These are phyloP conservation scores for Magallana gigas DNA, from an alignment of 1,140 invertebrate species.

Conservation along the genomic window DNA sequence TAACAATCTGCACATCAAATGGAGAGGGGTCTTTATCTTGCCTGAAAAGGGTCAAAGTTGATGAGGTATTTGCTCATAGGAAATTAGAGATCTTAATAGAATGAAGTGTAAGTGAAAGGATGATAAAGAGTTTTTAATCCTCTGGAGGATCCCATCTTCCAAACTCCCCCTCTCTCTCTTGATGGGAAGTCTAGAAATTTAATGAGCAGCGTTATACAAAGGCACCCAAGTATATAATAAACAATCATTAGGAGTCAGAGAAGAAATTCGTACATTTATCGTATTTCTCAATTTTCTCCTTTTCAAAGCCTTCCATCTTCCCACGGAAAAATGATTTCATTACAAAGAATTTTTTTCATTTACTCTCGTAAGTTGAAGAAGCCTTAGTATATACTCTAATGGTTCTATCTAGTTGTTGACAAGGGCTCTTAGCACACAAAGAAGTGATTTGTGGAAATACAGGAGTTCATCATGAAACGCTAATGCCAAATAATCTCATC, in stretches of 20 bases:
- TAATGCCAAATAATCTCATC: slow-evolving; percentile 9
- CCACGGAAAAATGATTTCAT: neutral
- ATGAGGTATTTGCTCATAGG: neutral
- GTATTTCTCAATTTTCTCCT: neutral
- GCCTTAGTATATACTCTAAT: neutral
- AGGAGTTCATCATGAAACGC: neutral
- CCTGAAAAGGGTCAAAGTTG: neutral
- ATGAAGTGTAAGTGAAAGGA: neutral
- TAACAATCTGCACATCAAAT: slow-evolving; percentile 28
- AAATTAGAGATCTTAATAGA: slow-evolving; percentile 25
- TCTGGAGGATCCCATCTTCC: neutral
- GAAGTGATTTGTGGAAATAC: slow-evolving; percentile 9
- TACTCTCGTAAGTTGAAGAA: neutral
- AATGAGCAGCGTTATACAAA: neutral
- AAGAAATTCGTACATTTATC: neutral
- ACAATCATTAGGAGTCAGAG: neutral
- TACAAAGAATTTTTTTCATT: slow-evolving; percentile 5
- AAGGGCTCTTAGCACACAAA: neutral
- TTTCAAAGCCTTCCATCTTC: neutral
- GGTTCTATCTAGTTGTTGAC: neutral
- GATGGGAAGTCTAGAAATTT: neutral
- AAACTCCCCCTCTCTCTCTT: neutral
- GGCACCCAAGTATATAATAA: slow-evolving; percentile 2
- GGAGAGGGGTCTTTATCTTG: neutral
- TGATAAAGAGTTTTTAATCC: slow-evolving; percentile 31